Evolutionary conservation across 2,113 vertebrate genomes (phyloP).

Genomic region (Trogon surrucura): DNA sequence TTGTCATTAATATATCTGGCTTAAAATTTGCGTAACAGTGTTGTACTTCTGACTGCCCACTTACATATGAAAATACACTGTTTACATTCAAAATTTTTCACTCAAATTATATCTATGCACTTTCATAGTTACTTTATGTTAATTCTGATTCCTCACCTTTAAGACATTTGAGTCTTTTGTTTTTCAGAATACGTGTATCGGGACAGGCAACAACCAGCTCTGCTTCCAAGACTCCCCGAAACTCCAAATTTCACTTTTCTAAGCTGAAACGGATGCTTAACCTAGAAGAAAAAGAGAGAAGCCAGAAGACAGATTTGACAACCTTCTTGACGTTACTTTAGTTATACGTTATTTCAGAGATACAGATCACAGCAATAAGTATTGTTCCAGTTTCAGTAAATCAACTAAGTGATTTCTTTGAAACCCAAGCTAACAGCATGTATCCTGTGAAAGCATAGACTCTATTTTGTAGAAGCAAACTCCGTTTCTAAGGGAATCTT

Average conservation of each 20-base stretch:
- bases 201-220: conserved; percentile 65
- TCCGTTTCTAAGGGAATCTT: neutral
- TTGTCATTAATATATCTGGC: neutral
- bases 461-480: neutral
- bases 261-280: conserved; percentile 88
- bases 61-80: neutral
- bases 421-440: neutral
- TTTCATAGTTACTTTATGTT: neutral
- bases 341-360: neutral
- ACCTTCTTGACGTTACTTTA: conserved; percentile 90
- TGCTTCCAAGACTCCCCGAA: conserved; percentile 74
- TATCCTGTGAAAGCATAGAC: neutral
- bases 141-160: neutral
- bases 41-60: neutral
- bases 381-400: neutral
- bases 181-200: conserved; percentile 75
- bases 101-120: neutral
- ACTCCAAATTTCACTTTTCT: conserved; percentile 84
- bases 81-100: neutral
- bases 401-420: neutral
- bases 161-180: neutral
- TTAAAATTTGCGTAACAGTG: neutral
- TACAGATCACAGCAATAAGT: conserved; percentile 26
- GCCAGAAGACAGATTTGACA: conserved; percentile 83
- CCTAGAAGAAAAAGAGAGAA: conserved; percentile 79